Evolutionary conservation across 2,113 vertebrate genomes (phyloP).

Genomic region (Syrmaticus mikado): DNA sequence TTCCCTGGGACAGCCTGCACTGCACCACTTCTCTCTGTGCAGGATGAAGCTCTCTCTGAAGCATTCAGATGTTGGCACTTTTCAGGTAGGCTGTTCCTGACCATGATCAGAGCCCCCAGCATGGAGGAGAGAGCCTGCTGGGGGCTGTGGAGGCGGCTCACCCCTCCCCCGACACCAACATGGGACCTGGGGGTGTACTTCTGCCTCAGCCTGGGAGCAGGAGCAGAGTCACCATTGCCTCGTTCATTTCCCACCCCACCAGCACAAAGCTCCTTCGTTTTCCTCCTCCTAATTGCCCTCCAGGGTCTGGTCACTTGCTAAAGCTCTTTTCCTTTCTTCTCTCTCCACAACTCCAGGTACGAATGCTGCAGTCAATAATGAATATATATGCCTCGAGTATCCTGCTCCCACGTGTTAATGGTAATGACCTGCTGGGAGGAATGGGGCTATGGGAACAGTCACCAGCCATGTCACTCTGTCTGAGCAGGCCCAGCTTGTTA

Average conservation of each 20-base stretch:
- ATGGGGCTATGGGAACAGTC: background rate
- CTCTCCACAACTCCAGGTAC: slow-evolving; percentile 23
- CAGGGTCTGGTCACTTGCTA: accelerated
- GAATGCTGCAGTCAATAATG: slow-evolving; percentile 59
- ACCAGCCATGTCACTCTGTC: accelerated
- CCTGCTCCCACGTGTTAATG: slow-evolving; percentile 61
- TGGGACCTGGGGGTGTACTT: background rate
- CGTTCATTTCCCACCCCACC: accelerated
- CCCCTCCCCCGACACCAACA: background rate
- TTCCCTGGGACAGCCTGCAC: background rate
- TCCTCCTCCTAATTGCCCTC: background rate
- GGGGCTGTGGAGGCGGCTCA: background rate
- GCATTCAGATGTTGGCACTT: slow-evolving; percentile 62
- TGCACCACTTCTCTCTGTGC: background rate
- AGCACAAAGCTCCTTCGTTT: accelerated
- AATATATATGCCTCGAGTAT: slow-evolving; percentile 27
- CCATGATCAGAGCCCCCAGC: background rate
- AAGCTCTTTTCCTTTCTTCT: background rate
- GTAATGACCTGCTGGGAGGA: slow-evolving; percentile 47
- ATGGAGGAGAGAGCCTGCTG: background rate
- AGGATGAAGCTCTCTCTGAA: slow-evolving; percentile 75
- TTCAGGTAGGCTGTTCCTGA: slow-evolving; percentile 65
- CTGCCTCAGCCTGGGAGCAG: background rate
- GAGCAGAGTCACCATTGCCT: accelerated
- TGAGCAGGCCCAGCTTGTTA: background rate